Evolutionary conservation across 2,797 vertebrate species (phyloP).

Genomic region (Takifugu ocellatus): DNA sequence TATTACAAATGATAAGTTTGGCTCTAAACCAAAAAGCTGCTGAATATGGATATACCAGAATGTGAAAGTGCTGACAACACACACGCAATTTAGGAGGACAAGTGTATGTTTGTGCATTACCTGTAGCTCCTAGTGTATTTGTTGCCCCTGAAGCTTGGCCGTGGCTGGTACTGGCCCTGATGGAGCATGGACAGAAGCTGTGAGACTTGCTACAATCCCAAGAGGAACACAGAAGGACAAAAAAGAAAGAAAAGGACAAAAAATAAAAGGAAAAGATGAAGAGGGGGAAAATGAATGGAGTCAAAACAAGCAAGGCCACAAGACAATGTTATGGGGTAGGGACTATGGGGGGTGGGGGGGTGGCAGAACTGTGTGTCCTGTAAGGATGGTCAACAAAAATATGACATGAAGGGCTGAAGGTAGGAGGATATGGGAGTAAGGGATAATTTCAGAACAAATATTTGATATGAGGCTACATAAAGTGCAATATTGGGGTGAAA

Average conservation of each 20-base stretch:
- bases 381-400: slow-evolving; percentile 44
- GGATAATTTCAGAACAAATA: slow-evolving; percentile 45
- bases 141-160: slow-evolving; percentile 98
- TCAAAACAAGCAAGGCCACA: slow-evolving; percentile 68
- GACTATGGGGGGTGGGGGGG: slow-evolving; percentile 8
- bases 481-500: not conserved
- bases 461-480: slow-evolving; percentile 17
- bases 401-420: slow-evolving; percentile 44
- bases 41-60: slow-evolving; percentile 10
- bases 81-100: not conserved
- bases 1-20: slow-evolving; percentile 36
- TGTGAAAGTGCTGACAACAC: slow-evolving; percentile 14
- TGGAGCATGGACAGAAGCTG: slow-evolving; percentile 99
- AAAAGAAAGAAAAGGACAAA: slow-evolving; percentile 47
- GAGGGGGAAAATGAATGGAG: slow-evolving; percentile 77
- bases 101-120: slow-evolving; percentile 65
- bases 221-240: slow-evolving; percentile 57
- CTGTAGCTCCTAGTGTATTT: slow-evolving; percentile 98
- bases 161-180: slow-evolving; percentile 98
- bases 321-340: slow-evolving; percentile 49
- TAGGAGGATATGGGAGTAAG: slow-evolving; percentile 42
- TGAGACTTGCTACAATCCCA: slow-evolving; percentile 93
- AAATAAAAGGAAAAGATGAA: slow-evolving; percentile 69
- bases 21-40: slow-evolving; percentile 34
- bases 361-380: slow-evolving; percentile 40